phyloP scores from a whole-genome alignment of 2,888 invertebrate genomes.

The Coleophora deauratella region DNA sequence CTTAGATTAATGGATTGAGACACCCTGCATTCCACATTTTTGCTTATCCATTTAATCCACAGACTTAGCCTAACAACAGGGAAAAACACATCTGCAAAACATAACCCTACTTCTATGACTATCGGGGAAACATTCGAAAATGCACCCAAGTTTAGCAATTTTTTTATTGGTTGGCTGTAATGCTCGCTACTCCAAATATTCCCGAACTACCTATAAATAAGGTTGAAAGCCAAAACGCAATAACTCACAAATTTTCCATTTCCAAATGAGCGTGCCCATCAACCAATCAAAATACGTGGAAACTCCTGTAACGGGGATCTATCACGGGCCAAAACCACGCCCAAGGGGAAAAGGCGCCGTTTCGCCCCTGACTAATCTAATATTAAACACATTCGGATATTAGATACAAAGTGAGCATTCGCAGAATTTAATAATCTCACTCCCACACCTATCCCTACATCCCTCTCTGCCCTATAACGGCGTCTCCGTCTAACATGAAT shows the following conservation, averaged over 20 bases:
- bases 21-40: too few relatives aligned
- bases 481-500: conserved; percentile 50
- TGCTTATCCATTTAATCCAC: too few relatives aligned
- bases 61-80: too few relatives aligned
- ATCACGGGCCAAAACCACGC: conserved; percentile 48
- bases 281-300: conserved; percentile 63
- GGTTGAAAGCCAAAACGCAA: conserved; percentile 21
- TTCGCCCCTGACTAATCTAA: conserved; percentile 64
- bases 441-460: conserved; percentile 39
- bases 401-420: conserved; percentile 74
- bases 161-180: too few relatives aligned
- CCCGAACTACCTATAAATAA: too few relatives aligned
- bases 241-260: conserved; percentile 36
- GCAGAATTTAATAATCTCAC: conserved; percentile 71
- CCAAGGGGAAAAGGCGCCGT: conserved; percentile 29
- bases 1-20: too few relatives aligned
- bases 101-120: too few relatives aligned
- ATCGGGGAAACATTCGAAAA: too few relatives aligned
- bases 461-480: conserved; percentile 24
- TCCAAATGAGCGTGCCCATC: conserved; percentile 46
- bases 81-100: too few relatives aligned
- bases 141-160: too few relatives aligned
- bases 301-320: conserved; percentile 49
- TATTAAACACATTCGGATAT: conserved; percentile 73
- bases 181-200: too few relatives aligned